These are phyloP conservation scores for Napeogenes sylphis DNA, from an alignment of 2,888 invertebrate genomes.

Conservation along the genomic window DNA sequence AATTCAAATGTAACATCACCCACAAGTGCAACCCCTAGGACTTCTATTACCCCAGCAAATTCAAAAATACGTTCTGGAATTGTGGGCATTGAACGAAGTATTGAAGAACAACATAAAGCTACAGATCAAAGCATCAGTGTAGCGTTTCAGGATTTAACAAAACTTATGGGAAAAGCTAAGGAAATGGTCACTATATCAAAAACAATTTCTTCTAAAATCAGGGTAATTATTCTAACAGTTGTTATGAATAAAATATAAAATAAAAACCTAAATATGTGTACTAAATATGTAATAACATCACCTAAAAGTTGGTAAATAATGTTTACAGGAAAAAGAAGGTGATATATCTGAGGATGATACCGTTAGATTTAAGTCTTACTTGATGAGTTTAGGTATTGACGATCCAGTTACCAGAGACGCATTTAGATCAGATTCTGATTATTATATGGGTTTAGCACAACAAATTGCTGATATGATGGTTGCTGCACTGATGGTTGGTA, in stretches of 20 bases:
- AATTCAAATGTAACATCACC: slow-evolving; percentile 34
- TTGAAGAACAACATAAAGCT: slow-evolving; percentile 93
- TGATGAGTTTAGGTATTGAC: slow-evolving; percentile 97
- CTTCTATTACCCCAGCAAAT: slow-evolving; percentile 51
- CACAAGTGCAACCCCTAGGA: slow-evolving; percentile 43
- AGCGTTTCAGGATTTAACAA: slow-evolving; percentile 96
- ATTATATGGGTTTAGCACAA: slow-evolving; percentile 89
- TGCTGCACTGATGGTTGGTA: slow-evolving; percentile 85
- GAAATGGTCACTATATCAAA: slow-evolving; percentile 97
- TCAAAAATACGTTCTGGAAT: slow-evolving; percentile 92
- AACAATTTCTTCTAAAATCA: slow-evolving; percentile 93
- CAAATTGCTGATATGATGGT: slow-evolving; percentile 90
- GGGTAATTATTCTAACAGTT: slow-evolving; percentile 64
- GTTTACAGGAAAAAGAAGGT: slow-evolving; percentile 89
- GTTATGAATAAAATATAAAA: not conserved
- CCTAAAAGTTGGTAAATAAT: not conserved
- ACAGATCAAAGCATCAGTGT: slow-evolving; percentile 94
- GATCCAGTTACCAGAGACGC: slow-evolving; percentile 97
- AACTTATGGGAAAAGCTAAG: slow-evolving; percentile 96
- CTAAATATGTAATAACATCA: too few species aligned
- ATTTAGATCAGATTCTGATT: slow-evolving; percentile 90
- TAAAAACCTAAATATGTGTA: too few species aligned
- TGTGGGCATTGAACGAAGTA: slow-evolving; percentile 95
- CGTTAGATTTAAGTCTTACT: slow-evolving; percentile 94
- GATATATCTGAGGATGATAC: slow-evolving; percentile 99